These are phyloP conservation scores for Tortrix viridana DNA, from an alignment of 2,888 invertebrate genomes.

Conservation along the genomic window DNA sequence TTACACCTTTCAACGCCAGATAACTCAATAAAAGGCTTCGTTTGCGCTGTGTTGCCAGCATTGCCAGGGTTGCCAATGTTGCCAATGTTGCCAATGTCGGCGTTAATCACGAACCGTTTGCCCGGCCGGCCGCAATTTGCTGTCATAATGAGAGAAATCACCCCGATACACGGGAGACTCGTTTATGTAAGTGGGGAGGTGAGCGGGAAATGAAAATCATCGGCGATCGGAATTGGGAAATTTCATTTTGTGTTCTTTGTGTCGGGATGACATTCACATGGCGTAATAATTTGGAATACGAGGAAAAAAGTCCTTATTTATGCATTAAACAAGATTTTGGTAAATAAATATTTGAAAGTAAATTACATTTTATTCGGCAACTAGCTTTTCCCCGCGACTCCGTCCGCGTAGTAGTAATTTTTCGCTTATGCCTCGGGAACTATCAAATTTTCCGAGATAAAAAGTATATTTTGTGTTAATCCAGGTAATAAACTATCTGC, in stretches of 20 bases:
- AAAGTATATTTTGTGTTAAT: no score
- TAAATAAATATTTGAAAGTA: no score
- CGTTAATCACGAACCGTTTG: conserved; percentile 44
- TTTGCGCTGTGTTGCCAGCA: conserved; percentile 43
- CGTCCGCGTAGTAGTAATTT: no score
- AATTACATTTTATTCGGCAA: no score
- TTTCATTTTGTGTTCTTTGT: conserved; percentile 21
- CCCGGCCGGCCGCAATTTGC: conserved; percentile 44
- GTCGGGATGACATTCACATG: background rate
- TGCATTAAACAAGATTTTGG: no score
- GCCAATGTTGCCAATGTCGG: background rate
- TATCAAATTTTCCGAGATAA: no score
- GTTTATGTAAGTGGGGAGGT: conserved; percentile 37
- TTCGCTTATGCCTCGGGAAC: no score
- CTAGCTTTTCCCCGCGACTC: no score
- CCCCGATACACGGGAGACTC: conserved; percentile 39
- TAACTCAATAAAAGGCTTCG: conserved; percentile 48
- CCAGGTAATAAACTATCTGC: no score
- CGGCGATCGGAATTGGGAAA: conserved; percentile 41
- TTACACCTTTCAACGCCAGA: conserved; percentile 1
- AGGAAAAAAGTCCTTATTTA: no score
- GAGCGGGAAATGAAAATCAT: conserved; percentile 43
- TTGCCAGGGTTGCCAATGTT: background rate
- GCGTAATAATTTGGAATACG: background rate
- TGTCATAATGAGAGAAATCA: conserved; percentile 47